Base-by-base conservation (phyloP, 2,113 vertebrate species). In the Philantomba maxwellii region DNA sequence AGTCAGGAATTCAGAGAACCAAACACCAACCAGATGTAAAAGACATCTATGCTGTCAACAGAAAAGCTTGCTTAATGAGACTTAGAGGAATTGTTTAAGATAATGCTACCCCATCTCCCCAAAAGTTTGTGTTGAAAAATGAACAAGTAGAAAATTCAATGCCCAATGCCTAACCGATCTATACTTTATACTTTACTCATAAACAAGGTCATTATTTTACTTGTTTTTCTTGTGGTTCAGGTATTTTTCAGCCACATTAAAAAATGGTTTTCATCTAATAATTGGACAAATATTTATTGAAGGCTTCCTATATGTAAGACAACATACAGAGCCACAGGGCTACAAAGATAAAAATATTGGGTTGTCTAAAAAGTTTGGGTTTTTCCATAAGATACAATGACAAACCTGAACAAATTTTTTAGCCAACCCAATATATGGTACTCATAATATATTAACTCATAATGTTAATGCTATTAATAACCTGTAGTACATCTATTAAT, bases 41-140 rank as follows among this genome's bases (percentile, higher is more conserved):
- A 93, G 51, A 60, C 62, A 84, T 93, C 70, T 85, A 25, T 39
- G 47, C 84, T 55, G 80, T 64, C n/a, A 19, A 47, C 62, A 82
- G 62, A 51, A 88, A 78, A 88, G 60, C 39, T 45, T 26, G 21
- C 39, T 82, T 60, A 36, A 12, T 33, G 66, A 77, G 43, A 43
- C 36, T 66, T 30, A n/a, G 43, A 92, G 73, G 36, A 95, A 58
- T 28, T 73, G 33, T 91, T 89, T 89, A 81, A 93, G 96, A 87
- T 53, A 43, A 62, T 66, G 16, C 33, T 55, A 7, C 53, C 11
- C 39, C 30, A 83, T 62, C 78, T 82, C 11, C 57, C 86, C 45
- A 26, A 64, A 49, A 75, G 39, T 43, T 43, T 43, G 39, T 70
- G 30, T 43, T 95, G 25, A 95, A 94, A 93, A 47, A 62, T 33